phyloP scores from a whole-genome alignment of 2,113 vertebrate genomes.

The Microtus oregoni region DNA sequence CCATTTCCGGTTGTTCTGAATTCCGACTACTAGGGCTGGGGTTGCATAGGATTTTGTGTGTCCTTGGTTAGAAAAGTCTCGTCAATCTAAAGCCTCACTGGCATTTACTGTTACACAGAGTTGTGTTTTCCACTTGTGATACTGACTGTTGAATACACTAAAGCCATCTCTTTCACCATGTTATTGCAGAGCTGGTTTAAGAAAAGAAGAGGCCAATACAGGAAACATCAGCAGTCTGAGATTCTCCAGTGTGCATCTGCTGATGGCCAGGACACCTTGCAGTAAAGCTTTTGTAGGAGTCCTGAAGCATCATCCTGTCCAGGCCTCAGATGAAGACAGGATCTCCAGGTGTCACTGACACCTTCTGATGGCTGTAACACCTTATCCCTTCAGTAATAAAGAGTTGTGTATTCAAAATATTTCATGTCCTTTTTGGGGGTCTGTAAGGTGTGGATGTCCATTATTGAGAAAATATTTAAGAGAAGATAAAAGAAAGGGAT shows the following conservation, averaged over 20 bases:
- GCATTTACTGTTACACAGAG: background rate
- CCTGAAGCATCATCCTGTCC: no score
- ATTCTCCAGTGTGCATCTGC: background rate
- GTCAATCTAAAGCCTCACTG: background rate
- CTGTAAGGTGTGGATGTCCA: no score
- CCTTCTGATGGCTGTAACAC: background rate
- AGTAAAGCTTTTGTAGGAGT: background rate
- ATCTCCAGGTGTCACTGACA: background rate
- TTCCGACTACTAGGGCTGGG: no score
- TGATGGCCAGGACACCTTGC: background rate
- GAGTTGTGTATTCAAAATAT: background rate
- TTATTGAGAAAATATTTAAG: background rate
- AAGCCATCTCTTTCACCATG: background rate
- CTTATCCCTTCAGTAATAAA: background rate
- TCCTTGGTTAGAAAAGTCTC: no score
- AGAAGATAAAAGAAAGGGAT: no score
- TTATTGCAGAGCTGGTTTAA: background rate
- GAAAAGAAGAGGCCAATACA: background rate
- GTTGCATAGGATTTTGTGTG: no score
- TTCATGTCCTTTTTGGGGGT: background rate
- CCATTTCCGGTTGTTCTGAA: no score
- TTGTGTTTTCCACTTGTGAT: no score
- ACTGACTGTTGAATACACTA: background rate
- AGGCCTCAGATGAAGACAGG: no score
- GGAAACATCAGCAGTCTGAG: background rate